Conservation (phyloP, 2,113 vertebrate species). For the Ptilonorhynchus violaceus region DNA sequence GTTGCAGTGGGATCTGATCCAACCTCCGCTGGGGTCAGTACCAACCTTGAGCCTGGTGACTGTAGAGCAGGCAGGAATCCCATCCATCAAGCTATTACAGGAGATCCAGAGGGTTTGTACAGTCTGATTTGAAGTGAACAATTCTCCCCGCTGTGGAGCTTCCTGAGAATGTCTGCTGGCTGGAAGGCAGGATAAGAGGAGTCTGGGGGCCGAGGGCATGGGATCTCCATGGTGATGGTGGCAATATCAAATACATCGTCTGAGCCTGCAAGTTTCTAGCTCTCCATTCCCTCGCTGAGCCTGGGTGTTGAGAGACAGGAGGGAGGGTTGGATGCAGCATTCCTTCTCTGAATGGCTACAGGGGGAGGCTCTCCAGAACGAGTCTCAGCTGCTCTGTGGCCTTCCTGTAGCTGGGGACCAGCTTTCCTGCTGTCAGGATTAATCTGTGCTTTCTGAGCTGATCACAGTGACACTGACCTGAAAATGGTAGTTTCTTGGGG, state of each 20-base stretch:
- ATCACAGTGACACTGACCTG: background rate
- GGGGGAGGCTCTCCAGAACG: background rate
- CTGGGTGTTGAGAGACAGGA: background rate
- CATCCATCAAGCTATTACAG: accelerated
- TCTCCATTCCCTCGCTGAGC: background rate
- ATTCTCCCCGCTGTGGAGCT: background rate
- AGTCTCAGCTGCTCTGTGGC: background rate
- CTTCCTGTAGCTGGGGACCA: background rate
- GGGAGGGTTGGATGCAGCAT: accelerated
- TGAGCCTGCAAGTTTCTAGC: background rate
- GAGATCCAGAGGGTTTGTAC: background rate
- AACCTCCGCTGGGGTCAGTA: background rate
- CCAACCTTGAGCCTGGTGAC: background rate
- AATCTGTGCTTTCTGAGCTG: background rate
- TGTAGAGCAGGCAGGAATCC: background rate
- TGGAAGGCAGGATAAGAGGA: background rate
- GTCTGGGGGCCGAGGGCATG: background rate
- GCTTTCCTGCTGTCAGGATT: background rate
- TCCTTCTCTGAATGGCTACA: background rate
- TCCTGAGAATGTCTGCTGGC: background rate
- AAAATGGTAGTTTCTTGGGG: background rate
- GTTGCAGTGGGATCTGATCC: background rate
- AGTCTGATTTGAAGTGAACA: background rate
- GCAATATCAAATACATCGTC: background rate
- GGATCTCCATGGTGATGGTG: background rate